Percentiles rank a stretch among this genome's conserved stretches.
These are phyloP conservation scores for Pantelozetes paolii DNA, from an alignment of 2,888 invertebrate genomes.

Conservation along the genomic window DNA sequence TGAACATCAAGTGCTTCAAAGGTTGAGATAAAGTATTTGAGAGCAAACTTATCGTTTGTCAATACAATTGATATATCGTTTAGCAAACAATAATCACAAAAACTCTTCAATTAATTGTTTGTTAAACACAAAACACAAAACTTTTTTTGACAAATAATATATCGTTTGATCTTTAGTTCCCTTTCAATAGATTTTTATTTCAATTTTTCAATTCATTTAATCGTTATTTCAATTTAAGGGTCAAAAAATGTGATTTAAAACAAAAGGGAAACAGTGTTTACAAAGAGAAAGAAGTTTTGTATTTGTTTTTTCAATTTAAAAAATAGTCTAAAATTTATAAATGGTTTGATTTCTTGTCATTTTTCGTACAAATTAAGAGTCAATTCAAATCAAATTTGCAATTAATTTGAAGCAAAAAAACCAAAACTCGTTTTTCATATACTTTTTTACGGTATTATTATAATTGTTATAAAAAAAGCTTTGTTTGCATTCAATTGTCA, in stretches of 20 bases:
- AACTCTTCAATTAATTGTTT: too few relatives aligned
- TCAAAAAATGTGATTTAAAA: not conserved
- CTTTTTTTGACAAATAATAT: too few relatives aligned
- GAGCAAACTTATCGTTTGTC: not conserved
- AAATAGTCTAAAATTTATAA: not conserved
- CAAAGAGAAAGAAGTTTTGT: not conserved
- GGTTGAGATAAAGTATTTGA: not conserved
- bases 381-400: not conserved
- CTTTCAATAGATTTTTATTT: not conserved
- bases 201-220: too few relatives aligned
- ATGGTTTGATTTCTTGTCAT: not conserved
- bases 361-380: not conserved
- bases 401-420: not conserved
- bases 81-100: too few relatives aligned
- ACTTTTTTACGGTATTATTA: not conserved
- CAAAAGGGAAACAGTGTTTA: not conserved
- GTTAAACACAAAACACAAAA: too few relatives aligned
- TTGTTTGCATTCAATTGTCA: slow-evolving; percentile 27
- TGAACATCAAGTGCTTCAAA: slow-evolving; percentile 20
- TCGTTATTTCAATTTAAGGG: too few relatives aligned
- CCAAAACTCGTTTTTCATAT: slow-evolving; percentile 1
- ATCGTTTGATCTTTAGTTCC: not conserved
- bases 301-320: not conserved
- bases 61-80: not conserved
- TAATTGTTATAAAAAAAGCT: not conserved